phyloP scores from a whole-genome alignment of 2,888 invertebrate genomes.

The Branchipolynoe longqiensis region DNA sequence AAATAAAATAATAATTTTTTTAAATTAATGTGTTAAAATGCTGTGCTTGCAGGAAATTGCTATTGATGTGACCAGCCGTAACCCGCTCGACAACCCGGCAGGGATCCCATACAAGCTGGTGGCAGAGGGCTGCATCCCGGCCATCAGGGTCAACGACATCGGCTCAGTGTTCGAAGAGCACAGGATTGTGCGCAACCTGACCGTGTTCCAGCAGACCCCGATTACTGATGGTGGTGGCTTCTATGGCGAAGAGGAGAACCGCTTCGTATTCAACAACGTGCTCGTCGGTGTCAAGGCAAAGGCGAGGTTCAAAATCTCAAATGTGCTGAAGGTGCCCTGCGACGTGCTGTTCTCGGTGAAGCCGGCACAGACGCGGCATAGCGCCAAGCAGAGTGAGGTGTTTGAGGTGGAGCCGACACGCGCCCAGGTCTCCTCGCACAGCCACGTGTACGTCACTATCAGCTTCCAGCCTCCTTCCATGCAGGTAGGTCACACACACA shows the following conservation, averaged over 20 bases:
- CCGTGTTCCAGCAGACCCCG: conserved; percentile 77
- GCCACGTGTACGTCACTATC: conserved; percentile 80
- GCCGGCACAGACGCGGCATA: conserved; percentile 72
- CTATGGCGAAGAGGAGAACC: conserved; percentile 81
- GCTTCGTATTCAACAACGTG: conserved; percentile 81
- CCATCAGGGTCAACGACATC: conserved; percentile 79
- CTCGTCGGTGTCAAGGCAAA: conserved; percentile 80
- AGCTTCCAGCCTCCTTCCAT: conserved; percentile 81
- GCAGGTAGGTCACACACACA: conserved; percentile 80
- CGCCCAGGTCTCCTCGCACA: conserved; percentile 80
- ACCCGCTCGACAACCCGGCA: conserved; percentile 76
- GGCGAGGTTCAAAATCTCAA: conserved; percentile 81
- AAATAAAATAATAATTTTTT: too few species aligned
- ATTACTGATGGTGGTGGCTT: conserved; percentile 78
- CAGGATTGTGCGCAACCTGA: conserved; percentile 80
- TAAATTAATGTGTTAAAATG: too few species aligned
- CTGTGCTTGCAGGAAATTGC: conserved; percentile 76
- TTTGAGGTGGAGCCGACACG: conserved; percentile 81
- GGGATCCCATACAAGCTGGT: conserved; percentile 81
- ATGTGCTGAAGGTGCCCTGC: conserved; percentile 81
- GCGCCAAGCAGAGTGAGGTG: conserved; percentile 75
- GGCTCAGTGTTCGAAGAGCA: conserved; percentile 82
- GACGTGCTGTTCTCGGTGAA: conserved; percentile 80
- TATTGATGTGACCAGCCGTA: conserved; percentile 81
- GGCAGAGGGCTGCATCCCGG: conserved; percentile 80